phyloP scores from a whole-genome alignment of 2,888 invertebrate genomes.

The Tipula unca region DNA sequence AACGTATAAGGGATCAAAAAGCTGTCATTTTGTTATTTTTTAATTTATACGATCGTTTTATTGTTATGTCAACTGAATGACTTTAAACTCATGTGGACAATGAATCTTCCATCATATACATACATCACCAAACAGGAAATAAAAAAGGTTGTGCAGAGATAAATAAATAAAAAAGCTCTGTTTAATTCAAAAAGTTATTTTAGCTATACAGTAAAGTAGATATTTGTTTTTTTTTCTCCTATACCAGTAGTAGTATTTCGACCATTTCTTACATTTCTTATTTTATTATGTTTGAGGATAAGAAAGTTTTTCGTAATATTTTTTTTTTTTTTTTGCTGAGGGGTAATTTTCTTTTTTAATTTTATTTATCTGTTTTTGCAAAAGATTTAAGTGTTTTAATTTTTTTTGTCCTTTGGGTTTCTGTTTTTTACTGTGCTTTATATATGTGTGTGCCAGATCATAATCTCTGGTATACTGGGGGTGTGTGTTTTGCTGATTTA shows the following conservation, averaged over 20 bases:
- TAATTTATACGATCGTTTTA: too few species aligned
- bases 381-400: background rate
- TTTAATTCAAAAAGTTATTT: conserved; percentile 14
- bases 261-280: background rate
- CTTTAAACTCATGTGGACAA: background rate
- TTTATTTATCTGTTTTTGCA: background rate
- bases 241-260: background rate
- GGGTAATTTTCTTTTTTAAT: conserved; percentile 8
- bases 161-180: background rate
- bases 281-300: background rate
- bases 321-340: background rate
- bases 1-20: background rate
- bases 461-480: background rate
- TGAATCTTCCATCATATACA: background rate
- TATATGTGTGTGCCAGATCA: background rate
- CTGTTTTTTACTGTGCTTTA: background rate
- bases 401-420: background rate
- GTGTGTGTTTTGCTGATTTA: background rate
- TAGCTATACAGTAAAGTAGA: background rate
- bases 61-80: background rate
- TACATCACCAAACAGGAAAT: background rate
- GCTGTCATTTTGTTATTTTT: background rate
- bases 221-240: background rate
- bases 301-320: background rate
- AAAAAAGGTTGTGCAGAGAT: background rate